Conservation (phyloP, 2,797 vertebrate genomes). For the Phataginus tricuspis region DNA sequence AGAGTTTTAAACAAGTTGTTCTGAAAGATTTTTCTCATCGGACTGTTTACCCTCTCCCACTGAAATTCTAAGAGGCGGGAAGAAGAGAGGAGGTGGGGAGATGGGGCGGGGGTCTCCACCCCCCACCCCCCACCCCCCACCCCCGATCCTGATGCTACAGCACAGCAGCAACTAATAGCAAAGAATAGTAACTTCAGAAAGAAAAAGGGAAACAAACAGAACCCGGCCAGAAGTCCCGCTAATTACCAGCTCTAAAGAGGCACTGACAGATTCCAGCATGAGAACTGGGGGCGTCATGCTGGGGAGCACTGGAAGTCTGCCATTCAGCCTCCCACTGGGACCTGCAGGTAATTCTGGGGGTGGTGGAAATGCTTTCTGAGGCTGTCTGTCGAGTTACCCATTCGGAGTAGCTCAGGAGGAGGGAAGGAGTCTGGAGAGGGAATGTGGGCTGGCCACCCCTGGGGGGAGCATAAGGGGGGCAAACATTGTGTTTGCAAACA, state of each 20-base stretch:
- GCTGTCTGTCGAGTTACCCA: slow-evolving; percentile 74
- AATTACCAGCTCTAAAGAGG: background rate
- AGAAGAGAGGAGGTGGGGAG: background rate
- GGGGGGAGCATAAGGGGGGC: slow-evolving; percentile 22
- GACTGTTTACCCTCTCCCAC: background rate
- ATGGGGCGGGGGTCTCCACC: background rate
- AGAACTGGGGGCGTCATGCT: background rate
- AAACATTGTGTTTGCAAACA: slow-evolving; percentile 62
- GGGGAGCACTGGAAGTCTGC: slow-evolving; percentile 57
- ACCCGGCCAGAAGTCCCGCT: background rate
- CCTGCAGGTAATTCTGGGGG: slow-evolving; percentile 32
- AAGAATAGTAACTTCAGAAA: background rate
- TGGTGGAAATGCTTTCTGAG: slow-evolving; percentile 19
- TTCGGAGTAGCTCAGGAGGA: background rate
- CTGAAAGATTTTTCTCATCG: background rate
- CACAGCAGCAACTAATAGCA: background rate
- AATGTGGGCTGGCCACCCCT: slow-evolving; percentile 51
- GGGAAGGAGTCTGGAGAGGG: slow-evolving; percentile 39
- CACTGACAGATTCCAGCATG: slow-evolving; percentile 25
- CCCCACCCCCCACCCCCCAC: too few species aligned
- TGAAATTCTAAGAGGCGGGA: background rate
- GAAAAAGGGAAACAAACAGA: background rate
- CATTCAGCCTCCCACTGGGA: slow-evolving; percentile 63
- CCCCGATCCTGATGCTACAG: background rate
- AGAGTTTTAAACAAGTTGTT: background rate